Evolutionary conservation across 2,888 invertebrate species (phyloP), one percentile per base, ranked within the genome.

Genomic region (Teinopalpus imperialis): DNA sequence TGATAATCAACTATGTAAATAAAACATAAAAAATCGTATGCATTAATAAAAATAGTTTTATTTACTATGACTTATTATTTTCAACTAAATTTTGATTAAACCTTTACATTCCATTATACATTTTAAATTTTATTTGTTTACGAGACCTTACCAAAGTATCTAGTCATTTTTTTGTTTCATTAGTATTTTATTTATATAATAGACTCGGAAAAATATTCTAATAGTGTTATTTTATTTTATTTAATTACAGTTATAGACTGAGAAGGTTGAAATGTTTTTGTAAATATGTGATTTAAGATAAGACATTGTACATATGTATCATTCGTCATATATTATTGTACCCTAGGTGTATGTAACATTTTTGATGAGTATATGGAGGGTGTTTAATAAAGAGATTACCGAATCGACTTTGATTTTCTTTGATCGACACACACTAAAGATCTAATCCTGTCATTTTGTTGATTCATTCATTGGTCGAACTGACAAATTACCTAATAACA

Each of bases 381-480:
- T 83, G 85, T 87, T 88, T 86, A 87, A 80, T 87, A 88, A 86
- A 87, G 75, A 74, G 74, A 81, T 67, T 69, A 76, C 73, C 69
- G 71, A 77, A 74, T 63, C 61, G 30, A 53, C 40, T 31, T 44
- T 51, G 49, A 48, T 48, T 56, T 54, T 69, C 68, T 63, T 41
- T 37, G 18, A 4, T 13, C 16, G 49, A 34, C 57, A 50, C 20
- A n/a, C n/a, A n/a, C n/a, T n/a, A n/a, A n/a, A n/a, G n/a, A n/a
- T n/a, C n/a, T n/a, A n/a, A n/a, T n/a, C n/a, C n/a, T n/a, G n/a
- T n/a, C n/a, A n/a, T n/a, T n/a, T n/a, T n/a, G n/a, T n/a, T n/a
- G n/a, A n/a, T n/a, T n/a, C n/a, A n/a, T n/a, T n/a, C n/a, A n/a
- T n/a, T n/a, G n/a, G n/a, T n/a, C n/a, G n/a, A n/a, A n/a, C n/a